A percentile compares a stretch with the other conserved stretches of the same genome.
phyloP scores from a whole-genome alignment of 2,113 vertebrate species.

The Nyctereutes procyonoides region DNA sequence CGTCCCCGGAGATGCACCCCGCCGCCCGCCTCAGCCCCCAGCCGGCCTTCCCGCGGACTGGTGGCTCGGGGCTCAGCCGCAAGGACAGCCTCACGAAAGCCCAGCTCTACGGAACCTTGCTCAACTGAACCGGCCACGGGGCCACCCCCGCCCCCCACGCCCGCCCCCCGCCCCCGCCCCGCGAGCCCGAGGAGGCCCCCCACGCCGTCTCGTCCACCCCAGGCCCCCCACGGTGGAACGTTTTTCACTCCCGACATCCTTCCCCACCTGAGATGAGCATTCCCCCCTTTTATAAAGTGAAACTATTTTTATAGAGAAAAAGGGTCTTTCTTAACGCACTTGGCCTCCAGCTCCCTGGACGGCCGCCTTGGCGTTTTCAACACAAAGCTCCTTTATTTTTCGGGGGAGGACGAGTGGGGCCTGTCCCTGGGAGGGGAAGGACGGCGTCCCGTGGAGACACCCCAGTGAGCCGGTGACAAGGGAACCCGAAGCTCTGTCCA shows the following conservation, averaged over 20 bases:
- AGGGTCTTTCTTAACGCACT: conserved; percentile 85
- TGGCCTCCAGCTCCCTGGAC: conserved; percentile 82
- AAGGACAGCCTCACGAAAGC: conserved; percentile 99
- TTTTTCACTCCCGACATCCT: conserved; percentile 75
- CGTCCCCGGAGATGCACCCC: conserved; percentile 89
- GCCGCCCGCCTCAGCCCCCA: conserved; percentile 89
- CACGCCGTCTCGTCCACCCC: neutral
- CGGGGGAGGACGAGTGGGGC: conserved; percentile 83
- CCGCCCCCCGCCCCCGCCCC: neutral
- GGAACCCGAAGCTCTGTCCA: neutral
- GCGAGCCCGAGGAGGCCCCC: neutral
- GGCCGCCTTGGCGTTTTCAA: conserved; percentile 79
- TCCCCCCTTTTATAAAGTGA: conserved; percentile 85
- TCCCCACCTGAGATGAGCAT: conserved; percentile 75
- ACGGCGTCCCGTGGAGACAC: neutral
- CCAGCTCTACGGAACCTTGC: conserved; percentile 97
- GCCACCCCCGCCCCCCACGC: accelerated
- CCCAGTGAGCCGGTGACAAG: neutral
- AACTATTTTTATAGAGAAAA: conserved; percentile 89
- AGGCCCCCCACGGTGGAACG: neutral
- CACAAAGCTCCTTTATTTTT: conserved; percentile 81
- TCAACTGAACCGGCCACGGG: conserved; percentile 89
- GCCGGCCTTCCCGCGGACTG: conserved; percentile 93
- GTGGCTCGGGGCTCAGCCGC: conserved; percentile 93
- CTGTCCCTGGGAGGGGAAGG: conserved; percentile 80